Evolutionary conservation across 2,113 vertebrate species (phyloP).

Genomic region (Athene noctua): DNA sequence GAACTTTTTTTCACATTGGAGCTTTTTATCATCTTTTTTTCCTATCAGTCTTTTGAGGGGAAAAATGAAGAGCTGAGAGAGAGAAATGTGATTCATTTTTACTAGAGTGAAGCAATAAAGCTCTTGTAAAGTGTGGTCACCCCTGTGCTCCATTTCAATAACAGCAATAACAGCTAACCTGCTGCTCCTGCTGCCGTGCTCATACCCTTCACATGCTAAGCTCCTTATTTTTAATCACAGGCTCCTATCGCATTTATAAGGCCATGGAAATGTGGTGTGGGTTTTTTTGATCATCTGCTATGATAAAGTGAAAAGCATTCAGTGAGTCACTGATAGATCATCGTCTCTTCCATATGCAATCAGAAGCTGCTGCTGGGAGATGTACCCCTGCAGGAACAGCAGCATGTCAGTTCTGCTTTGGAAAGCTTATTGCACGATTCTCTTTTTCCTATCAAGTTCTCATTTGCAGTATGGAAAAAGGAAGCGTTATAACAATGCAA

Average conservation of each 20-base stretch:
- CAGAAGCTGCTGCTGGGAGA: background rate
- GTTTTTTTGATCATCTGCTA: background rate
- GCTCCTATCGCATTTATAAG: background rate
- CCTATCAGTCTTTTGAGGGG: conserved; percentile 15
- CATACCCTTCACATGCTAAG: background rate
- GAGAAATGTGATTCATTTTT: conserved; percentile 48
- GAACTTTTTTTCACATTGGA: background rate
- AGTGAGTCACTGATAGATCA: conserved; percentile 45
- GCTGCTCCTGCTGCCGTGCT: background rate
- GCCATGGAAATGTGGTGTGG: background rate
- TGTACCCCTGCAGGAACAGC: background rate
- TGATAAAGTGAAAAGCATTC: conserved; percentile 2
- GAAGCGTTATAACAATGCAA: background rate
- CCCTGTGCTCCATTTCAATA: conserved; percentile 17
- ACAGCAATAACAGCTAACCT: conserved; percentile 24
- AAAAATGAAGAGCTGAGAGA: conserved; percentile 1
- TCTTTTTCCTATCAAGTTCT: background rate
- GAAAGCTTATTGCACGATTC: background rate
- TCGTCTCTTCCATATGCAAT: background rate
- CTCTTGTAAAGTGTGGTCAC: conserved; percentile 13
- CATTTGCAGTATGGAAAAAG: background rate
- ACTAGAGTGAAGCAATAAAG: conserved; percentile 33
- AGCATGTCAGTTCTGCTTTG: background rate
- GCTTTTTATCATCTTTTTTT: conserved; percentile 37
- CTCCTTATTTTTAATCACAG: conserved; percentile 31